These are phyloP conservation scores for Sparidentex hasta DNA, from an alignment of 2,797 vertebrate genomes.

Conservation along the genomic window DNA sequence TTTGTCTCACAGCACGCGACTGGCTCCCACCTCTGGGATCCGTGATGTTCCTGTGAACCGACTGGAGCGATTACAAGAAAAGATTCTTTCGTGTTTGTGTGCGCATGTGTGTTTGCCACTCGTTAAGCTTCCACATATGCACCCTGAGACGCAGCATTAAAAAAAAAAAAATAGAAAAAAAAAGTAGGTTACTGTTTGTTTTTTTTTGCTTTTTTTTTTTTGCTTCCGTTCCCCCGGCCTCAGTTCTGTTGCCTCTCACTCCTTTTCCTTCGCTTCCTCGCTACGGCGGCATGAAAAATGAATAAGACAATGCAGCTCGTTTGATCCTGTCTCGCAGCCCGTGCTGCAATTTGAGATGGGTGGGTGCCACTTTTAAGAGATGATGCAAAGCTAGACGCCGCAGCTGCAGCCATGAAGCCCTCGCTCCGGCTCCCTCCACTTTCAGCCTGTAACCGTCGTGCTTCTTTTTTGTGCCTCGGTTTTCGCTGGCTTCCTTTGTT, in stretches of 20 bases:
- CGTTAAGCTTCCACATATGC: conserved; percentile 57
- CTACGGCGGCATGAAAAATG: conserved; percentile 66
- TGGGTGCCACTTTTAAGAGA: conserved; percentile 37
- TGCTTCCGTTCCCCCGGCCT: conserved; percentile 34
- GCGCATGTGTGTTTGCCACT: conserved; percentile 42
- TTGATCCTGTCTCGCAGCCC: conserved; percentile 62
- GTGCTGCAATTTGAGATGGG: conserved; percentile 49
- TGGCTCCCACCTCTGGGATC: conserved; percentile 31
- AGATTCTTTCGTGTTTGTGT: conserved; percentile 26
- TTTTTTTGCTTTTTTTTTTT: conserved; percentile 41
- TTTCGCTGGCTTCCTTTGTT: conserved; percentile 51
- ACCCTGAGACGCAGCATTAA: conserved; percentile 32
- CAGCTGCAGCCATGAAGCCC: conserved; percentile 24
- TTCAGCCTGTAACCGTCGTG: neutral
- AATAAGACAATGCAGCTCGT: conserved; percentile 60
- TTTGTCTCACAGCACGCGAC: conserved; percentile 1
- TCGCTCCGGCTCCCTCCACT: neutral
- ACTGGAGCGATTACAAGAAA: conserved; percentile 54
- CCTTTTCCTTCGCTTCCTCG: conserved; percentile 44
- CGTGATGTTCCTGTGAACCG: conserved; percentile 9
- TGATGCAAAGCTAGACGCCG: conserved; percentile 41
- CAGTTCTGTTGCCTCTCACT: conserved; percentile 59
- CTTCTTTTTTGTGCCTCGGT: conserved; percentile 5
- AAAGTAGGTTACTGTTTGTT: conserved; percentile 68
- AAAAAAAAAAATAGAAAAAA: neutral